Percentiles rank a stretch among this genome's conserved stretches.
Conservation (phyloP, 1,140 invertebrate species). For the Diorhabda elongata region DNA sequence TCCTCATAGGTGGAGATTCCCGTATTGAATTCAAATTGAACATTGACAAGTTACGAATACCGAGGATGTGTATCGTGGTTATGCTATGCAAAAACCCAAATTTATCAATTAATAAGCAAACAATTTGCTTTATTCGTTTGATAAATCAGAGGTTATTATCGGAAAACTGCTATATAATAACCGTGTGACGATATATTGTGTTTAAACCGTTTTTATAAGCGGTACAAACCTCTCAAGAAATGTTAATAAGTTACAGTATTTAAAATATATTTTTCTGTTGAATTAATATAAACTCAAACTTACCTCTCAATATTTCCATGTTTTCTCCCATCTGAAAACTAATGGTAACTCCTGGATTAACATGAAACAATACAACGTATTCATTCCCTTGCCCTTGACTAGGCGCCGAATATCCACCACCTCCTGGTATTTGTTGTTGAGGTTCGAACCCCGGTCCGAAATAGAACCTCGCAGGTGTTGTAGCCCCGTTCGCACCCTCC, state of each 20-base stretch:
- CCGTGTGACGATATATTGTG: not conserved
- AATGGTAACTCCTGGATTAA: conserved; percentile 65
- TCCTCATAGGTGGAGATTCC: too few relatives aligned
- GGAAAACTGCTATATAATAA: too few relatives aligned
- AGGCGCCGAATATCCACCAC: conserved; percentile 29
- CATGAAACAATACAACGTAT: conserved; percentile 65
- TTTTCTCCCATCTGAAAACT: conserved; percentile 63
- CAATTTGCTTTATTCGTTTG: too few relatives aligned
- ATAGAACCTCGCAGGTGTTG: conserved; percentile 48
- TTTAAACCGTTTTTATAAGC: not conserved
- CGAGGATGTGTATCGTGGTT: too few relatives aligned
- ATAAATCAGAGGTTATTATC: too few relatives aligned
- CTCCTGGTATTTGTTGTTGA: conserved; percentile 39
- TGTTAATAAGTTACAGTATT: too few relatives aligned
- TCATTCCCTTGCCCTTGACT: conserved; percentile 42
- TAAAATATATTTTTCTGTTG: not conserved
- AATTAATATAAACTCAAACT: conserved; percentile 24
- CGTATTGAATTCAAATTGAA: too few relatives aligned
- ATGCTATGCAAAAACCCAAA: too few relatives aligned
- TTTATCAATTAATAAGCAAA: too few relatives aligned
- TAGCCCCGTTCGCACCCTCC: conserved; percentile 26
- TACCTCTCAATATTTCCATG: conserved; percentile 63
- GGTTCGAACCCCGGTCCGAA: conserved; percentile 53
- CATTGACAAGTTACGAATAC: too few relatives aligned
- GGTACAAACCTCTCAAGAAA: not conserved